A percentile compares a stretch with the other conserved stretches of the same genome.
These are phyloP conservation scores for Falco peregrinus DNA, from an alignment of 2,797 vertebrate species.

Conservation along the genomic window DNA sequence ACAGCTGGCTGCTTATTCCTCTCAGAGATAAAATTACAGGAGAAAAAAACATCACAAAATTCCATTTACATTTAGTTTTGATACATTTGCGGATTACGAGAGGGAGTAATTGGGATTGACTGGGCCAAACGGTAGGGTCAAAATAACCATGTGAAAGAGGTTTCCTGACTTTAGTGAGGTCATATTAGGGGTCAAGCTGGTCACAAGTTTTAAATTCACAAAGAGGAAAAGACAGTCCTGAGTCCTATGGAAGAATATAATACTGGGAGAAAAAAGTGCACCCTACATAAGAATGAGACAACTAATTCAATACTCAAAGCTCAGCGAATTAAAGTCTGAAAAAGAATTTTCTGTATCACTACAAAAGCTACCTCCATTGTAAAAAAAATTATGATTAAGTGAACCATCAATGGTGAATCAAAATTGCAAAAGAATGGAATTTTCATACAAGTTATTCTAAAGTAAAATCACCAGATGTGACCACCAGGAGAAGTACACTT, in stretches of 20 bases:
- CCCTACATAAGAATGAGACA: not conserved
- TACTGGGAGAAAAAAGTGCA: not conserved
- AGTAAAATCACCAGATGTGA: constrained; percentile 12
- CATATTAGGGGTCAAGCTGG: not conserved
- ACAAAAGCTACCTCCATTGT: not conserved
- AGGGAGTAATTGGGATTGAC: not conserved
- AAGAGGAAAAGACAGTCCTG: not conserved
- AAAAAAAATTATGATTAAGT: constrained; percentile 31
- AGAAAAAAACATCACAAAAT: not conserved
- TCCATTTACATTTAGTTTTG: not conserved
- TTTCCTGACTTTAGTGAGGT: not conserved
- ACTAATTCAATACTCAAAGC: constrained; percentile 2
- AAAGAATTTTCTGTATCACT: constrained; percentile 21
- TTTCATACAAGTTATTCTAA: not conserved
- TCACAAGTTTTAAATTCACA: not conserved
- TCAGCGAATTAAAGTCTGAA: not conserved
- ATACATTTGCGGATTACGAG: not conserved
- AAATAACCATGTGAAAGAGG: not conserved
- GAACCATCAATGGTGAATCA: not conserved
- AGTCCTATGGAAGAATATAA: not conserved
- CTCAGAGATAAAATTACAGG: not conserved
- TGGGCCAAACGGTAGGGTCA: not conserved
- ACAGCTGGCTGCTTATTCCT: not conserved
- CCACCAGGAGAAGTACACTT: not conserved
- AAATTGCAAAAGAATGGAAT: not conserved